Base-by-base conservation (phyloP, 1,140 invertebrate species). In the Daktulosphaira vitifoliae region DNA sequence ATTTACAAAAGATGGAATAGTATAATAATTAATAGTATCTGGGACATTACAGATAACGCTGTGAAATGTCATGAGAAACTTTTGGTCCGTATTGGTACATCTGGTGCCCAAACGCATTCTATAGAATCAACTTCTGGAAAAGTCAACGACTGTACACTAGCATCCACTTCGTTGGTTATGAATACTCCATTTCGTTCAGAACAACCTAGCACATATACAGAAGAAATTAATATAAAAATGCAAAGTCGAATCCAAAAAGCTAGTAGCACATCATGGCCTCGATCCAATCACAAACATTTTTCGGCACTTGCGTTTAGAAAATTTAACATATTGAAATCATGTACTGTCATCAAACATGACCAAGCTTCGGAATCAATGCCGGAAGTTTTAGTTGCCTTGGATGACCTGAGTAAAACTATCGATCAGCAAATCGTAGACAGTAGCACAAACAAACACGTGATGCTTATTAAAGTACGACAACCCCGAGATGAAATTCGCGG, bases 321-420 rank as follows among this genome's bases (percentile, higher is more conserved):
- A 13, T 29, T 29, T 16, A 33, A 48, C 26, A n/a, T 22, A 16
- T 39, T 48, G n/a, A 62, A 62, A 25, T 20, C 38, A 25, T 26
- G 48, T 9, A 29, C 48, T 9, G 65, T 37, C 22, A 53, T 42
- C 16, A 49, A 49, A 11, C 48, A 51, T 13, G 48, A 65, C 9
- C 29, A 53, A 15, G 46, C 9, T 3, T 42, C 18, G 2, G 33
- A 42, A 2, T 25, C 13, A 1, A 65, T 69, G 38, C 67, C 68
- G 13, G 65, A 56, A n/a, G 68, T 69, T 0, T 37, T 70, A 20
- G 51, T 52, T 15, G 69, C 54, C 2, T 18, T 70, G 20, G 69
- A 70, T 23, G 66, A 70, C 65, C 42, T 70, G 18, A 68, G 68
- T 22, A 67, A 62, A 59, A 66, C 44, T 16, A 70, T 70, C 15